Evolutionary conservation across 2,797 vertebrate species (phyloP).

Genomic region (Knipowitschia caucasica): DNA sequence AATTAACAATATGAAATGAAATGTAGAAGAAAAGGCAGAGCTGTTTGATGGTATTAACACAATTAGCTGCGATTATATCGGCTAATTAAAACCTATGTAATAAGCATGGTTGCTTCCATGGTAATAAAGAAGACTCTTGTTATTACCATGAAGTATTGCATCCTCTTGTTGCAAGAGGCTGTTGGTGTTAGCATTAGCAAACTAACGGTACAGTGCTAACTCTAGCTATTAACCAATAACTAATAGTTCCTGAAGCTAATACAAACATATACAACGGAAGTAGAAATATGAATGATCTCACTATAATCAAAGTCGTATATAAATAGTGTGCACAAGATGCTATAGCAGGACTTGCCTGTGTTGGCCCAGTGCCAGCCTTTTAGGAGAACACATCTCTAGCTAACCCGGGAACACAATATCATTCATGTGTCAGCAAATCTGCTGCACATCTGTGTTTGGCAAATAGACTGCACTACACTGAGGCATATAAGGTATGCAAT

Average conservation of each 20-base stretch:
- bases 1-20: conserved; percentile 5
- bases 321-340: not conserved
- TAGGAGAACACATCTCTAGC: conserved; percentile 35
- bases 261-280: not conserved
- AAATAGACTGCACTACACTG: not conserved
- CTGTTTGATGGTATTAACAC: not conserved
- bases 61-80: not conserved
- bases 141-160: too few relatives aligned
- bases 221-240: not conserved
- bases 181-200: conserved; percentile 31
- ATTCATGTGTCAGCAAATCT: not conserved
- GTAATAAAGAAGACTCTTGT: too few relatives aligned
- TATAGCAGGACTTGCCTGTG: conserved; percentile 24
- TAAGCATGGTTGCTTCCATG: conserved; percentile 19
- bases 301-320: not conserved
- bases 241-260: not conserved
- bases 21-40: not conserved
- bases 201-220: not conserved
- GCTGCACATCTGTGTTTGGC: not conserved
- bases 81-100: conserved; percentile 7
- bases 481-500: rapidly evolving
- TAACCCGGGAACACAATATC: conserved; percentile 7
- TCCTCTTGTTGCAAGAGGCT: too few relatives aligned
- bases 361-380: conserved; percentile 40
- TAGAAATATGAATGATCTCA: not conserved